Percentiles rank a stretch among this genome's conserved stretches.
Conservation (phyloP, 2,888 invertebrate species). For the Clepsis dumicolana region DNA sequence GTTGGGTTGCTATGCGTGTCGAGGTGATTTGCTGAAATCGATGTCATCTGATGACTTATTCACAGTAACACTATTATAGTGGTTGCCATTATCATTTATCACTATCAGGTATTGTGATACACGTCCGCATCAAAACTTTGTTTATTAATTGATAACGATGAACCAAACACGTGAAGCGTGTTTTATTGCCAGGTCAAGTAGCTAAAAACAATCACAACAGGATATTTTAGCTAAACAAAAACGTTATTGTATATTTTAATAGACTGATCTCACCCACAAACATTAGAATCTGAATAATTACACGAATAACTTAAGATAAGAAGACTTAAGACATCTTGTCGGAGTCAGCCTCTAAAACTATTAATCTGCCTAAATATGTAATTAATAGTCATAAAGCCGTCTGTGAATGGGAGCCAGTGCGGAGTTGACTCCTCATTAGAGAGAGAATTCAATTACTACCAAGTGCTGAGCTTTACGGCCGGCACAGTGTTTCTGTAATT, state of each 20-base stretch:
- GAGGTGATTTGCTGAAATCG: neutral
- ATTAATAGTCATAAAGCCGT: conserved; percentile 36
- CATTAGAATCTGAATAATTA: neutral
- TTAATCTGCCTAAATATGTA: conserved; percentile 25
- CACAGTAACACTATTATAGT: too few relatives aligned
- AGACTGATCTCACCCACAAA: neutral
- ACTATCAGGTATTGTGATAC: neutral
- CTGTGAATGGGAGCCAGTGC: conserved; percentile 26
- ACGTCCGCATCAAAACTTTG: neutral
- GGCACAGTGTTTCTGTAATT: conserved; percentile 8
- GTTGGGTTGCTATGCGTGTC: too few relatives aligned
- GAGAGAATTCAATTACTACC: conserved; percentile 37
- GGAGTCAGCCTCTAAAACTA: conserved; percentile 18
- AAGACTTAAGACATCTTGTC: conserved; percentile 9
- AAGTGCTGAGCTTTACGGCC: conserved; percentile 30
- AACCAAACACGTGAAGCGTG: neutral
- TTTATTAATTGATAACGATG: neutral
- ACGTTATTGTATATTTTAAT: neutral
- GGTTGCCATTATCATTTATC: neutral
- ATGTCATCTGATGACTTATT: neutral
- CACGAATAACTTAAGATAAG: neutral
- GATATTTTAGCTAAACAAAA: neutral
- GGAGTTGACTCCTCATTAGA: conserved; percentile 31
- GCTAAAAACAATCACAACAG: neutral
- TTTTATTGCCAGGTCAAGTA: neutral